phyloP scores from a whole-genome alignment of 1,140 invertebrate genomes.

The Drosophila pandora region DNA sequence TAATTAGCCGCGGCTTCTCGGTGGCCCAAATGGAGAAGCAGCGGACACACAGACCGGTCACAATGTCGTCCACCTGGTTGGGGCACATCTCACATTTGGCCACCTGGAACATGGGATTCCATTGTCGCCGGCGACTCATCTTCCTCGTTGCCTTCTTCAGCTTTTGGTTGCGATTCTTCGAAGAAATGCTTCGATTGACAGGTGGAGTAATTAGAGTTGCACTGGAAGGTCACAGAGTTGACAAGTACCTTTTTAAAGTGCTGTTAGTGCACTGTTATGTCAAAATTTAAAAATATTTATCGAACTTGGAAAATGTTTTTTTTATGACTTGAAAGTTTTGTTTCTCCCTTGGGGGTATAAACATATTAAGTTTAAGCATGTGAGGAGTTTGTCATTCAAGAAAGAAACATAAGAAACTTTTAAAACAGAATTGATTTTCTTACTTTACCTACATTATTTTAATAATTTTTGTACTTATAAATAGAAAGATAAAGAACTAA shows the following conservation, averaged over 20 bases:
- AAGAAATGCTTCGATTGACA: neutral
- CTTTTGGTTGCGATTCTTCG: neutral
- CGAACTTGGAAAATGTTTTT: neutral
- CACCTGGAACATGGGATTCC: slow-evolving; percentile 25
- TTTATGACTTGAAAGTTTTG: neutral
- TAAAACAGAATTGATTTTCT: no score
- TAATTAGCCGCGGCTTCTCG: neutral
- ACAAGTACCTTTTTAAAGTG: neutral
- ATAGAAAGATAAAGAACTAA: no score
- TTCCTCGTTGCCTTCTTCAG: no score
- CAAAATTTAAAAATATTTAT: neutral
- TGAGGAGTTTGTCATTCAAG: no score
- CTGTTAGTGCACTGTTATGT: neutral
- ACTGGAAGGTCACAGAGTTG: neutral
- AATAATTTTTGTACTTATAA: no score
- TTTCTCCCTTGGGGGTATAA: no score
- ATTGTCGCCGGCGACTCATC: slow-evolving; percentile 20
- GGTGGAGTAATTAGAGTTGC: neutral
- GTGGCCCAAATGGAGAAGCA: slow-evolving; percentile 40
- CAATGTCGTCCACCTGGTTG: slow-evolving; percentile 25
- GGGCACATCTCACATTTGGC: slow-evolving; percentile 53
- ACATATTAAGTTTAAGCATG: no score
- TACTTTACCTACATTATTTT: no score
- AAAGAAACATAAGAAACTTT: no score
- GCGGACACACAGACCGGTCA: slow-evolving; percentile 42